Evolutionary conservation across 2,888 invertebrate genomes (phyloP).

Genomic region (Luffia ferchaultella): DNA sequence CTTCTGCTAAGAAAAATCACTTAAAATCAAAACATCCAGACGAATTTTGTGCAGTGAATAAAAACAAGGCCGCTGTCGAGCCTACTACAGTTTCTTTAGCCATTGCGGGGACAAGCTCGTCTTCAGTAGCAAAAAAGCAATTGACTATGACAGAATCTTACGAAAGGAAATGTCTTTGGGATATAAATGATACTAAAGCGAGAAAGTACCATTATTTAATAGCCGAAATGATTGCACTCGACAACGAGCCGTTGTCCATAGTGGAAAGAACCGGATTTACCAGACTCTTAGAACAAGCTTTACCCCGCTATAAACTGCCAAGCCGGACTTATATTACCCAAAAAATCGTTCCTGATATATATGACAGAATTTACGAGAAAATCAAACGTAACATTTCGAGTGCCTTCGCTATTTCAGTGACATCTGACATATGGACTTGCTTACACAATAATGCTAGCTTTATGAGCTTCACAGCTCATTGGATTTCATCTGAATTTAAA

Average conservation of each 20-base stretch:
- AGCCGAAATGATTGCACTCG: background rate
- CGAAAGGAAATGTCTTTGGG: background rate
- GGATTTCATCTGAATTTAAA: slow-evolving; percentile 18
- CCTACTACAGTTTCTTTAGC: too few species aligned
- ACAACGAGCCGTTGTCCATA: background rate
- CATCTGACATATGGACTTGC: slow-evolving; percentile 21
- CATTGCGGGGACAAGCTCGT: too few species aligned
- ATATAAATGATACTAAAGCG: background rate
- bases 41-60: too few species aligned
- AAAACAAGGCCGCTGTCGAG: too few species aligned
- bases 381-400: slow-evolving; percentile 17
- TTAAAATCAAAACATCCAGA: too few species aligned
- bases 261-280: slow-evolving; percentile 8
- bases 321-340: slow-evolving; percentile 16
- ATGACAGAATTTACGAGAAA: slow-evolving; percentile 17
- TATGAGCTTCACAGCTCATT: slow-evolving; percentile 20
- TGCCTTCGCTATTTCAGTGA: slow-evolving; percentile 19
- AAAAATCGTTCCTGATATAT: slow-evolving; percentile 16
- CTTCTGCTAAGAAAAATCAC: too few species aligned
- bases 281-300: slow-evolving; percentile 19
- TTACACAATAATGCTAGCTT: too few species aligned
- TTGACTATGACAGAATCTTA: too few species aligned
- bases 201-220: background rate
- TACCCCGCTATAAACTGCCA: slow-evolving; percentile 20
- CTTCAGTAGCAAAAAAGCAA: too few species aligned